Base-by-base conservation (phyloP, 2,888 invertebrate species). In the Glyphotaelius pellucidus region DNA sequence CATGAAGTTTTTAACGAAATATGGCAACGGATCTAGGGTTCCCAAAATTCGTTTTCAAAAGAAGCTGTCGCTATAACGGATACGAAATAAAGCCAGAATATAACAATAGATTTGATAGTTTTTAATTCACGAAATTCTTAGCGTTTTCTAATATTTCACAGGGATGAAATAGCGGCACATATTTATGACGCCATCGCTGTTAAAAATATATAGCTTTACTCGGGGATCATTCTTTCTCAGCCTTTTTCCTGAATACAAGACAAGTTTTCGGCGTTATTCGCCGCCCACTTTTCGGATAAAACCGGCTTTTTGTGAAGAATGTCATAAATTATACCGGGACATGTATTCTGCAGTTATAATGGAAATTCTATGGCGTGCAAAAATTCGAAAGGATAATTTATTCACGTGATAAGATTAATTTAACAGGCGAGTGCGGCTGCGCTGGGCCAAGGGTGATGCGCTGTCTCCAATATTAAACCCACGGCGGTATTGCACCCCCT, bases 371-470 rank as follows among this genome's bases (percentile, higher is more conserved):
- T n/a, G 86, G 31, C 67, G 91, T 87, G 80, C 80, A 86, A 87
- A 91, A 91, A 83, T 91, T 79, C 86, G 67, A 80, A 80, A 80
- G 91, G 84, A 87, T 87, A 91, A 86, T 91, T 91, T 86, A 91
- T 86, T 86, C 47, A 42, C 42, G 35, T 42, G 38, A 30, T 85
- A 87, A 86, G 86, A 91, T 91, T 91, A 91, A 86, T 91, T 91
- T 91, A 42, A 86, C 25, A 32, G 35, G 83, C 83, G 35, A 83
- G 31, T 32, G 83, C 83, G 83, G 83, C 35, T 32, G 83, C 25
- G 83, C 83, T 32, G 83, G 83, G 32, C 35, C 83, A 35, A 19
- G 83, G 35, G 83, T 31, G 83, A 38, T 35, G 25, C 83, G 35
- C 25, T 32, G 83, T 38, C 32, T 35, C 35, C 35, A 35, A 83